Evolutionary conservation across 2,113 vertebrate species (phyloP), one percentile per base, ranked within the genome.

Genomic region (Myodes glareolus): DNA sequence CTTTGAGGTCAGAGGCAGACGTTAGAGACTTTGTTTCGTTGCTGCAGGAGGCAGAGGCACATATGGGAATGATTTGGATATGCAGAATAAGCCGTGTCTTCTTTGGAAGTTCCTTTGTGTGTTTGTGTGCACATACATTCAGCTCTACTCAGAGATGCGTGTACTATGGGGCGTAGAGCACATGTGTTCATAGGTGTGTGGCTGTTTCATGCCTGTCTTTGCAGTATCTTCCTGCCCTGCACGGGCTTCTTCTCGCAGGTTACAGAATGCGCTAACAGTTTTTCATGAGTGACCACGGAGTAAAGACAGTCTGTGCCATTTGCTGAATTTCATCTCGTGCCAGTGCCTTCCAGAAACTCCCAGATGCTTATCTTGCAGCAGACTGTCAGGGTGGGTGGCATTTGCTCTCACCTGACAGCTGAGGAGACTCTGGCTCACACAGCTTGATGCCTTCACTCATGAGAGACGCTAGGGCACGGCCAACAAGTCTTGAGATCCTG

Each of bases 1-100:
- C 93, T 92, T 42, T 92, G 92, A 97, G 97, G 85, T 96, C 90
- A 92, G 77, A 90, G 75, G 39, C 55, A 75, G 90, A 39, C 31
- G 63, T 88, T n/a, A 45, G n/a, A 10, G 19, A 39, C 76, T 91
- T 95, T n/a, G 45, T 80, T 91, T 81, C 72, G 14, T 84, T 95
- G 88, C 25, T 95, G 58, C 23, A 65, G 80, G 88, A 63, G 88
- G 25, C 63, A 0, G 0, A 50, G 27, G 29, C 72, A 82, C 97
- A 96, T 82, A 52, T 90, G 97, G 94, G 77, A 95, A n/a, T 63
- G 67, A 94, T 96, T 84, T 95, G 94, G 68, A 88, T 3, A 7
- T 75, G 50, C 63, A 85, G 72, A 92, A 55, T 77, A 91, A 94
- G 70, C 86, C 6, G 47, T 63, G 14, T 89, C 58, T 88, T 75